A percentile compares a stretch with the other conserved stretches of the same genome.
phyloP scores from a whole-genome alignment of 2,113 vertebrate species.

The Geococcyx californianus region DNA sequence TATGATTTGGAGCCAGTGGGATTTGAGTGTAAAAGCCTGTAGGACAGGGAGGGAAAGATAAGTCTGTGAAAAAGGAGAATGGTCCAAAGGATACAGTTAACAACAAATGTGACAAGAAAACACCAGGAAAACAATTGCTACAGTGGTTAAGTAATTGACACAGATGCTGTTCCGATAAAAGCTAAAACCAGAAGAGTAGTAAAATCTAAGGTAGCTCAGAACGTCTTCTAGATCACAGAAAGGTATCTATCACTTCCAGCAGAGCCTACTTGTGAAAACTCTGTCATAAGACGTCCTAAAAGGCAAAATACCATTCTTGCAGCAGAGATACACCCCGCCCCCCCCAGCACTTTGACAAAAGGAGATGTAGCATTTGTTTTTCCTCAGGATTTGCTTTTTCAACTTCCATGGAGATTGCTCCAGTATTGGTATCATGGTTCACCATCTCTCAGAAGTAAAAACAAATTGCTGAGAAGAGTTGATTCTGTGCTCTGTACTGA shows the following conservation, averaged over 20 bases:
- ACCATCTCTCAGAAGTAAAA: neutral
- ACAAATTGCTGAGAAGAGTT: neutral
- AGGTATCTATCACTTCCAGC: neutral
- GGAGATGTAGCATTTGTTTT: neutral
- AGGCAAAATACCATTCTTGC: neutral
- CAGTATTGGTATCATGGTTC: neutral
- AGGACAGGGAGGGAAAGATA: neutral
- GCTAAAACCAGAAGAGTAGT: neutral
- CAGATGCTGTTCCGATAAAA: neutral
- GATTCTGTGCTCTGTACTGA: neutral
- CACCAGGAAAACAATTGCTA: neutral
- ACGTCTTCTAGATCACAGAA: neutral
- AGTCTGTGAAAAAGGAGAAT: neutral
- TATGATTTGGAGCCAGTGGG: neutral
- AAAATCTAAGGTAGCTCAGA: neutral
- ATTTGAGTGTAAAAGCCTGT: neutral
- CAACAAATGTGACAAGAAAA: neutral
- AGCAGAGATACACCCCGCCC: neutral
- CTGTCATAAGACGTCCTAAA: fast-evolving
- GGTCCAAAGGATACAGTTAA: neutral
- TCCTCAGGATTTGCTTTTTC: neutral
- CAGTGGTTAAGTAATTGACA: neutral
- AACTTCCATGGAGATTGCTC: neutral
- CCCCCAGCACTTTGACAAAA: neutral
- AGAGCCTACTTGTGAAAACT: neutral